Conservation (phyloP, 2,797 vertebrate species). For the Diceros bicornis region DNA sequence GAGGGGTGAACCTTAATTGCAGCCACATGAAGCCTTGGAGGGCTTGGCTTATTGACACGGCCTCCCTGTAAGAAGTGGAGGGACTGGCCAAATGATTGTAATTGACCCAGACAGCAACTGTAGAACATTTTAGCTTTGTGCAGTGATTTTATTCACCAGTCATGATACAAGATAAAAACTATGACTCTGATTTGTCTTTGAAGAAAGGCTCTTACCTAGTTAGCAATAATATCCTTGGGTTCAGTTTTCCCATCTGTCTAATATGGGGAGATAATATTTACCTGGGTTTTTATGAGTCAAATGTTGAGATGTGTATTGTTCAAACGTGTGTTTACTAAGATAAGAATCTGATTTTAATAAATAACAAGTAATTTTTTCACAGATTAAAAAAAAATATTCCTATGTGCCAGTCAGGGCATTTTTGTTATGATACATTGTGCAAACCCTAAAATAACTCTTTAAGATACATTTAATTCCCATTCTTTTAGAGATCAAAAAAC, state of each 20-base stretch:
- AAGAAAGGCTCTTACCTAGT: background rate
- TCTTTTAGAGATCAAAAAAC: background rate
- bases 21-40: slow-evolving; percentile 45
- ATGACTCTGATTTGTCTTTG: background rate
- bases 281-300: background rate
- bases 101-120: slow-evolving; percentile 30
- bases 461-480: background rate
- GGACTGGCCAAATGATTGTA: background rate
- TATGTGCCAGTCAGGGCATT: background rate
- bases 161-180: slow-evolving; percentile 7
- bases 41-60: background rate
- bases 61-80: slow-evolving; percentile 38
- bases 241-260: background rate
- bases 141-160: background rate
- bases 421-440: background rate
- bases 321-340: background rate
- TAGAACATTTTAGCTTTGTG: background rate
- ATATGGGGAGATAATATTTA: background rate
- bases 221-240: background rate
- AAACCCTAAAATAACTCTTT: background rate
- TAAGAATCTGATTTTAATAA: slow-evolving; percentile 37
- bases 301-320: background rate
- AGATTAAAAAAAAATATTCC: background rate
- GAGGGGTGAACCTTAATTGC: slow-evolving; percentile 3
- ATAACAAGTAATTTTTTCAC: background rate